phyloP scores from a whole-genome alignment of 2,888 invertebrate species.

The Melikaiella ostensackeni region DNA sequence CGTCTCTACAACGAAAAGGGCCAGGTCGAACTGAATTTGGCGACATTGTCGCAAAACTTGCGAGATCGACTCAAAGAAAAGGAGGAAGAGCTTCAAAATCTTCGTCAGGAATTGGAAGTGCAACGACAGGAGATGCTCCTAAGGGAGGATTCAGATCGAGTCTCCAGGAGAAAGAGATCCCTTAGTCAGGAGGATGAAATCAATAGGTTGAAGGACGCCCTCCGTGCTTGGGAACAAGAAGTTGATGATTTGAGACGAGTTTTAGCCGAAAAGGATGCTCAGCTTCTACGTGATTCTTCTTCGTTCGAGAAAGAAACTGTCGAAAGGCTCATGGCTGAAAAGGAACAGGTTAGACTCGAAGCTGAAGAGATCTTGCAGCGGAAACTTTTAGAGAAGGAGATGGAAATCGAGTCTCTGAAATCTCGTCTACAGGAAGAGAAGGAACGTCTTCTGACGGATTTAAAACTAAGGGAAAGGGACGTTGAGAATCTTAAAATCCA shows the following conservation, averaged over 20 bases:
- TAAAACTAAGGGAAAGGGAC: slow-evolving; percentile 60
- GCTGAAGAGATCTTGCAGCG: slow-evolving; percentile 57
- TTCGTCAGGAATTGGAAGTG: slow-evolving; percentile 52
- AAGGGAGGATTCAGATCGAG: slow-evolving; percentile 48
- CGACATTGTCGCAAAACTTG: slow-evolving; percentile 54
- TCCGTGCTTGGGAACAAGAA: slow-evolving; percentile 65
- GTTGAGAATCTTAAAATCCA: slow-evolving; percentile 62
- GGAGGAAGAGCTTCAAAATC: slow-evolving; percentile 56
- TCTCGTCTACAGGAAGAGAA: slow-evolving; percentile 55
- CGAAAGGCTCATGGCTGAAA: slow-evolving; percentile 61
- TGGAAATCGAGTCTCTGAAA: slow-evolving; percentile 56
- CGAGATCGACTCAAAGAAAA: slow-evolving; percentile 60
- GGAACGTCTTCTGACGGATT: slow-evolving; percentile 52
- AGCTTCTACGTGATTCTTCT: slow-evolving; percentile 60
- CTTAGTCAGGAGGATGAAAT: slow-evolving; percentile 61
- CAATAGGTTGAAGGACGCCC: slow-evolving; percentile 63
- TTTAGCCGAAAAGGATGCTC: slow-evolving; percentile 64
- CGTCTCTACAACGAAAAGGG: slow-evolving; percentile 66
- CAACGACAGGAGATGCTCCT: slow-evolving; percentile 50
- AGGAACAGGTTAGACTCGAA: slow-evolving; percentile 59
- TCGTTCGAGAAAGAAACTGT: slow-evolving; percentile 61
- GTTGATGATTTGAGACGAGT: slow-evolving; percentile 63
- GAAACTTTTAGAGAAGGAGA: slow-evolving; percentile 58
- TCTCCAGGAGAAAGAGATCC: slow-evolving; percentile 42
- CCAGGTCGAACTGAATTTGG: slow-evolving; percentile 60